These are phyloP conservation scores for Stichodactyla mertensii DNA, from an alignment of 64 coral and sea anemone species.

Conservation along the genomic window DNA sequence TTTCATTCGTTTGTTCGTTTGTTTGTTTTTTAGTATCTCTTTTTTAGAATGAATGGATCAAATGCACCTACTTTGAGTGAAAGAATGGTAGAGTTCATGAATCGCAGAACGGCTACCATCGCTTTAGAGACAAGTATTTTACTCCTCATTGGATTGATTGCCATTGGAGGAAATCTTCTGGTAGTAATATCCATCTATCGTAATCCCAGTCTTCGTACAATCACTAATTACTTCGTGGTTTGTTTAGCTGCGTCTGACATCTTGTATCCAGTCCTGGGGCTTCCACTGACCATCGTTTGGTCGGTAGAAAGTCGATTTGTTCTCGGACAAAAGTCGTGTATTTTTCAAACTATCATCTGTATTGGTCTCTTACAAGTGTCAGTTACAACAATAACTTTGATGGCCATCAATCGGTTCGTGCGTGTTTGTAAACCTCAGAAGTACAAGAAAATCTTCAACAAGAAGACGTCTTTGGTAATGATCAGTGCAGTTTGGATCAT, in stretches of 20 bases:
- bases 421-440: constrained; percentile 5
- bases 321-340: not conserved
- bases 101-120: not conserved
- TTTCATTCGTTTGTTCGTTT: too few relatives aligned
- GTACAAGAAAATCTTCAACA: not conserved
- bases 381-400: not conserved
- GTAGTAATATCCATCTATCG: not conserved
- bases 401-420: constrained; percentile 4
- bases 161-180: constrained; percentile 14
- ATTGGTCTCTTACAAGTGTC: not conserved
- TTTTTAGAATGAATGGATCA: too few relatives aligned
- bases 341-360: not conserved
- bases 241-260: not conserved
- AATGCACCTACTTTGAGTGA: too few relatives aligned
- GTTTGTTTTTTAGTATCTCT: too few relatives aligned
- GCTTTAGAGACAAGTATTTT: constrained; percentile 1
- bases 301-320: not conserved
- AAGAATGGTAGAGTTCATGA: not conserved
- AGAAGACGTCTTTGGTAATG: not conserved
- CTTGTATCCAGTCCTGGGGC: not conserved
- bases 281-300: not conserved
- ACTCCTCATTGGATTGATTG: not conserved
- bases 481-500: not conserved
- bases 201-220: constrained; percentile 14
- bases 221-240: constrained; percentile 12